Conservation (phyloP, 2,797 vertebrate genomes). For the Ctenosaura bakeri region DNA sequence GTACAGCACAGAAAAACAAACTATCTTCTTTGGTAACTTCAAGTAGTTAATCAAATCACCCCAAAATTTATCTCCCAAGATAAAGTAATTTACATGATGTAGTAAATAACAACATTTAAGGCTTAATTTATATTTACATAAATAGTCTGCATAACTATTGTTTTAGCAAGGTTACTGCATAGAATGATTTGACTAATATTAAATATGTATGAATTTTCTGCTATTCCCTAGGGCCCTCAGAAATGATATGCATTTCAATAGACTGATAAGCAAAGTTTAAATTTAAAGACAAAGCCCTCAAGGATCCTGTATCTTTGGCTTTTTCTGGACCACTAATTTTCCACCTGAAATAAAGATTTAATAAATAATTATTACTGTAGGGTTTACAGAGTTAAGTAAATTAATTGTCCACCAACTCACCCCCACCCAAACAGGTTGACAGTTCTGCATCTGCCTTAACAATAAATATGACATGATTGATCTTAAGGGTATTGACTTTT, state of each 20-base stretch:
- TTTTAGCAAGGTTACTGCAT: conserved; percentile 71
- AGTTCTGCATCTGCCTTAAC: conserved; percentile 46
- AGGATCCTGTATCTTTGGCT: conserved; percentile 58
- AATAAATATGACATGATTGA: conserved; percentile 49
- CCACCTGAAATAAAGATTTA: conserved; percentile 68
- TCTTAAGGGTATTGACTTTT: conserved; percentile 63
- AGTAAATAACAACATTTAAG: conserved; percentile 61
- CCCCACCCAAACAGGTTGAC: conserved; percentile 19
- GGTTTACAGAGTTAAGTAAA: conserved; percentile 63
- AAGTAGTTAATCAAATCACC: conserved; percentile 59
- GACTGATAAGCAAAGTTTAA: conserved; percentile 65
- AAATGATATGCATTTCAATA: conserved; percentile 74
- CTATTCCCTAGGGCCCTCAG: conserved; percentile 59
- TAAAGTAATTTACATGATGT: conserved; percentile 65
- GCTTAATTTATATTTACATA: conserved; percentile 68
- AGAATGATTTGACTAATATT: conserved; percentile 74
- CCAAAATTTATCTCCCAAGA: conserved; percentile 53
- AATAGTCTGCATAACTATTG: conserved; percentile 66
- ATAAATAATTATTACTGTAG: conserved; percentile 68
- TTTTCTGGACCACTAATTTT: conserved; percentile 61
- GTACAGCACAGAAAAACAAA: conserved; percentile 46
- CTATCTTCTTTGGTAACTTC: conserved; percentile 46
- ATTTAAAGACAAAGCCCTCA: conserved; percentile 67
- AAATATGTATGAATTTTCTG: conserved; percentile 74
- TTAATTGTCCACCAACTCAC: conserved; percentile 47